These are phyloP conservation scores for Pseudomugil tenellus DNA, from an alignment of 2,797 vertebrate species.

Conservation along the genomic window DNA sequence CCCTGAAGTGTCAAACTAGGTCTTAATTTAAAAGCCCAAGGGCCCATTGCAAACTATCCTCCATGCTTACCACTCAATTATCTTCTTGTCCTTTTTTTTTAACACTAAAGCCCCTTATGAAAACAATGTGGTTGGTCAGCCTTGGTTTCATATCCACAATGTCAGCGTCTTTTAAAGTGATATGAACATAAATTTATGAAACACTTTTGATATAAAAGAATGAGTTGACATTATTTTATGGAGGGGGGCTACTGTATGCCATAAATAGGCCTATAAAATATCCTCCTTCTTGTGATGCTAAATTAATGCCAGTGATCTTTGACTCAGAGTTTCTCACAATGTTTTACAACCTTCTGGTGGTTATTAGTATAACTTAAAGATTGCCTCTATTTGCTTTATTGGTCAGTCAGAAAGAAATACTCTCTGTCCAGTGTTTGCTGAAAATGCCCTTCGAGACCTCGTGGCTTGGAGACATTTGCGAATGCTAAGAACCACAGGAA, in stretches of 20 bases:
- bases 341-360: slow-evolving; percentile 63
- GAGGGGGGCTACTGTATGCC: neutral
- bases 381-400: slow-evolving; percentile 56
- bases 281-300: slow-evolving; percentile 23
- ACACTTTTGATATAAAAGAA: slow-evolving; percentile 23
- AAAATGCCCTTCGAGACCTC: slow-evolving; percentile 61
- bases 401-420: slow-evolving; percentile 71
- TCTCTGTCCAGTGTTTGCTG: slow-evolving; percentile 61
- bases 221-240: slow-evolving; percentile 24
- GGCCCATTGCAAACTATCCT: slow-evolving; percentile 64
- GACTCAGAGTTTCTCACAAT: slow-evolving; percentile 48
- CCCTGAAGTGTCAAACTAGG: slow-evolving; percentile 74
- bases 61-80: slow-evolving; percentile 80
- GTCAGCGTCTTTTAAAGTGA: slow-evolving; percentile 40
- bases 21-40: slow-evolving; percentile 78
- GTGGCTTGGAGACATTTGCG: slow-evolving; percentile 76
- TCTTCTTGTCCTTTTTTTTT: slow-evolving; percentile 64
- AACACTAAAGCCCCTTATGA: slow-evolving; percentile 56
- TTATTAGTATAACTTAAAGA: slow-evolving; percentile 61
- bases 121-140: slow-evolving; percentile 58
- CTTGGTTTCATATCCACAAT: slow-evolving; percentile 39
- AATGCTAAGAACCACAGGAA: slow-evolving; percentile 73
- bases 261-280: slow-evolving; percentile 24
- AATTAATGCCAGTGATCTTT: slow-evolving; percentile 47
- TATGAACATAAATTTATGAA: slow-evolving; percentile 33